phyloP scores from a whole-genome alignment of 2,113 vertebrate species.

The Phycodurus eques region DNA sequence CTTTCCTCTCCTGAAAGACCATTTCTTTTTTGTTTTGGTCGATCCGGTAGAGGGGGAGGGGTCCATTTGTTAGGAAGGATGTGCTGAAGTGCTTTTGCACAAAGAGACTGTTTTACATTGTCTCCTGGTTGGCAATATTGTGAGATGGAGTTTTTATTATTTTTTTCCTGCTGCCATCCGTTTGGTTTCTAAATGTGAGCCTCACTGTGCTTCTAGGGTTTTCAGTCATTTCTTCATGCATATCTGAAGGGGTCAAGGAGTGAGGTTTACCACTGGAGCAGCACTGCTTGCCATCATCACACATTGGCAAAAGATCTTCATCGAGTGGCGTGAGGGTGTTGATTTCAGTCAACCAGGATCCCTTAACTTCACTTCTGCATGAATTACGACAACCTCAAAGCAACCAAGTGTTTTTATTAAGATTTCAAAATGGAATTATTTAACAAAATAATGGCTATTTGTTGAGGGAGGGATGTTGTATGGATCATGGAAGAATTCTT shows the following conservation, averaged over 20 bases:
- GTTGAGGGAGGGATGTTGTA: too few relatives aligned
- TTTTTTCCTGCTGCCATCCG: background rate
- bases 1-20: slow-evolving; percentile 58
- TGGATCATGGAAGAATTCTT: too few relatives aligned
- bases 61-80: slow-evolving; percentile 65
- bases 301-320: background rate
- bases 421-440: too few relatives aligned
- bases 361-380: too few relatives aligned
- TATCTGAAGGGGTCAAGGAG: too few relatives aligned
- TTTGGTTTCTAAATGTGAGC: slow-evolving; percentile 15
- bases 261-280: background rate
- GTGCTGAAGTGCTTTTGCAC: slow-evolving; percentile 68
- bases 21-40: slow-evolving; percentile 24
- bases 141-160: slow-evolving; percentile 24
- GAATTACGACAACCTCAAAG: too few relatives aligned
- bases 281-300: background rate
- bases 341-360: background rate
- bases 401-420: too few relatives aligned
- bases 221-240: background rate
- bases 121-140: slow-evolving; percentile 39
- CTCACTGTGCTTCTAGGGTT: background rate
- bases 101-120: slow-evolving; percentile 58
- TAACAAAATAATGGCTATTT: too few relatives aligned
- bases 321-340: background rate
- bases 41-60: slow-evolving; percentile 2